Evolutionary conservation across 1,140 invertebrate genomes (phyloP), one percentile per base, ranked within the genome.

Genomic region (Pseudomyrmex concolor): DNA sequence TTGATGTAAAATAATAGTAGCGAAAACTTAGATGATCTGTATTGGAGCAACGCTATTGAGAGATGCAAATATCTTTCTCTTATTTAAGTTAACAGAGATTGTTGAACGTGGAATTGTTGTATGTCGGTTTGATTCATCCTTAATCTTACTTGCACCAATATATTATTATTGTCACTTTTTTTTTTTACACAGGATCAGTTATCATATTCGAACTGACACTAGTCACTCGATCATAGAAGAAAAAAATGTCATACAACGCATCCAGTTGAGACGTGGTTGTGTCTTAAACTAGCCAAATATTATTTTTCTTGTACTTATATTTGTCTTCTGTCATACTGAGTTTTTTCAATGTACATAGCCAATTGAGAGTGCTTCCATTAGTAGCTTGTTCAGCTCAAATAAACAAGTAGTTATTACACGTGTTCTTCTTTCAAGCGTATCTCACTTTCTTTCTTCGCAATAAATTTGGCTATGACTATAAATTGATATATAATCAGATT

Each of bases 351-450:
- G 86, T 89, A 88, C 17, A 88, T 88, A 89, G 84, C 77, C 72
- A 62, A 84, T 86, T 86, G 76, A 86, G 77, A 89, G 88, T 89
- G 85, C 88, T 89, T 89, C 87, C 87, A 89, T 89, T 87, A 89
- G 76, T 86, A 70, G 86, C 84, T 86, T 72, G 63, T 63, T 68
- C 43, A 64, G 22, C 25, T 66, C 45, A 5, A 22, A 13, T 62
- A 67, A 19, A 68, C 19, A 5, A 70, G 54, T 70, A 34, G 19
- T 25, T 15, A 57, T 55, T 57, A 9, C n/a, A 17, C 8, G 54
- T 68, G 43, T 48, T 50, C 10, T 70, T n/a, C 25, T 78, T 55
- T 48, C n/a, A 43, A 17, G 57, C 9, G 17, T n/a, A 50, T 4
- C 25, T 4, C 25, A 7, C 50, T 68, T 67, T 48, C 2, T 25